Conservation (phyloP, 2,888 invertebrate species). For the Drosophila maculinotata region DNA sequence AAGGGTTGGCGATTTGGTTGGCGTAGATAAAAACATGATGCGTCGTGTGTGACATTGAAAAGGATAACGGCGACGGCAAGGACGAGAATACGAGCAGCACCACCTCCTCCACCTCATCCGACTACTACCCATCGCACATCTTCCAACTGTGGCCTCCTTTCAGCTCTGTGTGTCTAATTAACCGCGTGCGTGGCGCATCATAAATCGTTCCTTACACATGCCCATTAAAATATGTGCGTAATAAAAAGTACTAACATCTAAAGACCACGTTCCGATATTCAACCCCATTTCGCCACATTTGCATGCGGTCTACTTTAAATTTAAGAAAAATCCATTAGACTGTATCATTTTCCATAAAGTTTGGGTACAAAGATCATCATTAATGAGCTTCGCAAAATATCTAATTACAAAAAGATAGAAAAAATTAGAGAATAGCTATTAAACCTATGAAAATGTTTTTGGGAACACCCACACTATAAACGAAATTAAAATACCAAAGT, state of each 20-base stretch:
- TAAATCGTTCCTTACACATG: conserved; percentile 75
- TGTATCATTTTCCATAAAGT: too few relatives aligned
- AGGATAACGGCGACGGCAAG: conserved; percentile 64
- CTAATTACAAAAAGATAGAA: too few relatives aligned
- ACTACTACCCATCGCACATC: conserved; percentile 4
- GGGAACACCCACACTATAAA: conserved; percentile 8
- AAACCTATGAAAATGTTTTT: too few relatives aligned
- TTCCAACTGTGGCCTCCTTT: conserved; percentile 52
- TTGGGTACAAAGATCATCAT: too few relatives aligned
- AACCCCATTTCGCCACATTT: conserved; percentile 5
- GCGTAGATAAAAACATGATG: conserved; percentile 68
- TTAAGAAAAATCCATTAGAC: too few relatives aligned
- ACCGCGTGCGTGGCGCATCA: conserved; percentile 80
- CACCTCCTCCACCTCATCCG: conserved; percentile 15
- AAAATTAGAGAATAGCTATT: too few relatives aligned
- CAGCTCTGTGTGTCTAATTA: conserved; percentile 71
- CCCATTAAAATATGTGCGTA: conserved; percentile 72
- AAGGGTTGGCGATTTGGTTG: conserved; percentile 65
- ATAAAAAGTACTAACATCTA: conserved; percentile 36
- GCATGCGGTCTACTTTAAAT: neutral
- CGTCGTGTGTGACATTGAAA: conserved; percentile 74
- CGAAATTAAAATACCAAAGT: neutral
- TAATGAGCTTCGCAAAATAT: too few relatives aligned
- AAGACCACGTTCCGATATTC: conserved; percentile 26
- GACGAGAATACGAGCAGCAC: conserved; percentile 37